Base-by-base conservation (phyloP, 2,113 vertebrate genomes). In the Plecturocebus donacophilus region DNA sequence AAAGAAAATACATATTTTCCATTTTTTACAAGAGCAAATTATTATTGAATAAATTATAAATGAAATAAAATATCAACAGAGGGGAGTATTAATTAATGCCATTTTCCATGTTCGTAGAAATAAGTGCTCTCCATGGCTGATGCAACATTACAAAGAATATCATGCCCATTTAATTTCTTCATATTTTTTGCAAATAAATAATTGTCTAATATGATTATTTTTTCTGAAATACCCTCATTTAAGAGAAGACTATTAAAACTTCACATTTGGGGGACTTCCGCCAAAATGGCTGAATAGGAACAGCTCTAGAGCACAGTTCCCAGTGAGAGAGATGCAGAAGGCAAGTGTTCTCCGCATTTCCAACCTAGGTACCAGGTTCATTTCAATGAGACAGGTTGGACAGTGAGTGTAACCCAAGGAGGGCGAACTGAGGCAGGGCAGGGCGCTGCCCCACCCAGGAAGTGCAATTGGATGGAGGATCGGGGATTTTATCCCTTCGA, bases 1-100 rank as follows among this genome's bases (percentile, higher is more conserved):
- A 89, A 85, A 77, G 58, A 42, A n/a, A 70, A 38, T 95, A 47
- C 21, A 20, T n/a, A 30, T 32, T 85, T 87, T 87, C 42, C 42
- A 38, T 73, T 93, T 54, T 88, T 40, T 77, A 93, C 30, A 94
- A 89, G 71, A 89, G n/a, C 38, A 70, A 70, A 66, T 76, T 45
- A 58, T 19, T 87, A 0, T 66, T 92, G 52, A 91, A 40, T 70
- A 95, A 47, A 91, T 83, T 70, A 32, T 87, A 84, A 89, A 38
- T 84, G 27, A 97, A 82, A 76, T 97, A 87, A 95, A 75, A 45
- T 75, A 42, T 49, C 14, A 45, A 1, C 40, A 30, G 56, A 71
- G n/a, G 42, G 14, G 30, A 75, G 20, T 21, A 58, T 45, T 70
- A 45, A n/a, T 95, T 87, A 90, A 76, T 68, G 45, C n/a, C 42